Evolutionary conservation across 2,797 vertebrate species (phyloP), one percentile per base, ranked within the genome.

Genomic region (Phrynocephalus forsythii): DNA sequence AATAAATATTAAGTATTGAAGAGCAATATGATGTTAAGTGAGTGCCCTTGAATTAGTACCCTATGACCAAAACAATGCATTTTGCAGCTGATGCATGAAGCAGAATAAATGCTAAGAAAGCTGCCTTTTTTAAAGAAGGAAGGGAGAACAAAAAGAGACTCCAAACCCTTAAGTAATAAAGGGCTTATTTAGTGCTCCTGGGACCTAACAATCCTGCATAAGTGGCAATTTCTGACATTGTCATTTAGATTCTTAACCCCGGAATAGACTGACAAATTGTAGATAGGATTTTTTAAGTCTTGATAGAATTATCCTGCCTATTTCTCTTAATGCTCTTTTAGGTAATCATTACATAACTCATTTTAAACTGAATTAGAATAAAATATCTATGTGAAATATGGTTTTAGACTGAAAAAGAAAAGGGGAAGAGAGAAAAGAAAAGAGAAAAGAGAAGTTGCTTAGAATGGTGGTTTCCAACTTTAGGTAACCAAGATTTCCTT

Each of bases 291-390:
- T 91, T 80, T 93, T 87, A 90, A 93, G 79, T 67, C 86, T 90
- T 91, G 81, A 86, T 91, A 85, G 89, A 94, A 93, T 91, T 94
- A 90, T 85, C 85, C 79, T 93, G 11, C 75, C 3, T 91, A 90
- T 92, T 94, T 93, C 81, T 82, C 87, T 92, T 94, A 91, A 92
- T 90, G 78, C 85, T 87, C 84, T 78, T 94, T 69, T 91, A 92
- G 86, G 81, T 78, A 93, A 92, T 93, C 68, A 85, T 91, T 87
- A 60, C 77, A 87, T 89, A 92, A 83, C 75, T 92, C 75, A 56
- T 83, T 90, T 91, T 91, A 78, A 92, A 91, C 87, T 78, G 83
- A 90, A 80, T 1, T 91, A 91, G 84, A 75, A 38, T 77, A 87
- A 92, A 93, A 82, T 77, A 56, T 92, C 86, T 90, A 44, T 50